A percentile compares a stretch with the other conserved stretches of the same genome.
phyloP scores from a whole-genome alignment of 1,140 invertebrate species.

The Drosophila bifasciata region DNA sequence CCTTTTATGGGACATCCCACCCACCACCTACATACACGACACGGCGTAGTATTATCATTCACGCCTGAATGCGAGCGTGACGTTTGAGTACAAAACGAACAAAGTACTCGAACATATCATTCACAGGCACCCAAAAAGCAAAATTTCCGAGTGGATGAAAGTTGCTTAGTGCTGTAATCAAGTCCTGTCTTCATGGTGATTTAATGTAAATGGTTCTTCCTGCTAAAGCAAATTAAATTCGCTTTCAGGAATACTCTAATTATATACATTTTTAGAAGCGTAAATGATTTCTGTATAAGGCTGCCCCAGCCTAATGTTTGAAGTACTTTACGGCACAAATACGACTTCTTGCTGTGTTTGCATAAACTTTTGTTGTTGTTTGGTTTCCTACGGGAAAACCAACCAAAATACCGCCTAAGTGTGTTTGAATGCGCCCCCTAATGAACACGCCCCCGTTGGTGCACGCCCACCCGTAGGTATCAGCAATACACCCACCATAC shows the following conservation, averaged over 20 bases:
- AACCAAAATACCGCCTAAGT: slow-evolving; percentile 44
- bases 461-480: slow-evolving; percentile 29
- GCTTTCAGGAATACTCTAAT: too few species aligned
- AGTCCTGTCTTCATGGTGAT: too few species aligned
- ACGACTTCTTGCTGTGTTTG: slow-evolving; percentile 72
- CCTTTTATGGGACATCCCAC: slow-evolving; percentile 18
- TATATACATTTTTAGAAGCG: not conserved
- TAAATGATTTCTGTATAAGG: slow-evolving; percentile 33
- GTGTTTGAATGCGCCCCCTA: slow-evolving; percentile 32
- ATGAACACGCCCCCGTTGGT: slow-evolving; percentile 24
- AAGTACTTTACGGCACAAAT: slow-evolving; percentile 1
- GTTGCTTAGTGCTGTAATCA: too few species aligned
- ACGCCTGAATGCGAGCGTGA: slow-evolving; percentile 12
- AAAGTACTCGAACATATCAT: too few species aligned
- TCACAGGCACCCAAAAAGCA: too few species aligned
- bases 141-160: too few species aligned
- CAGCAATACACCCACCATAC: not conserved
- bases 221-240: too few species aligned
- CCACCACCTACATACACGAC: slow-evolving; percentile 20
- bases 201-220: slow-evolving; percentile 32
- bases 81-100: too few species aligned
- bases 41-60: slow-evolving; percentile 48
- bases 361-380: slow-evolving; percentile 60
- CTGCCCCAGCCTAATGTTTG: not conserved
- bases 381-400: slow-evolving; percentile 15